A percentile compares a stretch with the other conserved stretches of the same genome.
Conservation (phyloP, 2,797 vertebrate genomes). For the Galagoides demidoff region DNA sequence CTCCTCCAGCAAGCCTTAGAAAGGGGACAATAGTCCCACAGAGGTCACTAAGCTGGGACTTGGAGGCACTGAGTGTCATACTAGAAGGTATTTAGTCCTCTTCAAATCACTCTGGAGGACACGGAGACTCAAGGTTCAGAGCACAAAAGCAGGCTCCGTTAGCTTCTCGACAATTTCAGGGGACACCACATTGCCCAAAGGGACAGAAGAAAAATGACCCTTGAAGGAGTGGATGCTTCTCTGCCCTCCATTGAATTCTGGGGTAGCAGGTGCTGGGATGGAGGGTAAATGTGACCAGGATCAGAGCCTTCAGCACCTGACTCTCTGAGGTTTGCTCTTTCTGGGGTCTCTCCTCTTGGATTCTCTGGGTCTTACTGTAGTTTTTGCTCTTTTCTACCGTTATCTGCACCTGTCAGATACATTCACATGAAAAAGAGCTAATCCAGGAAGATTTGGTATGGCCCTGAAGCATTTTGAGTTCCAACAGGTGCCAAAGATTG, state of each 20-base stretch:
- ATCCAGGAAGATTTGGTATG: background rate
- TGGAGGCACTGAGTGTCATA: accelerated
- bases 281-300: background rate
- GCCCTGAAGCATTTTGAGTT: background rate
- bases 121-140: background rate
- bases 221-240: too few species aligned
- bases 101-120: background rate
- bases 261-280: background rate
- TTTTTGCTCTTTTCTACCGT: background rate
- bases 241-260: too few species aligned
- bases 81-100: background rate
- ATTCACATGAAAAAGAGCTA: background rate
- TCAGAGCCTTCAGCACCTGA: background rate
- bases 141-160: background rate
- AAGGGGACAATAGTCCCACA: accelerated
- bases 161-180: background rate
- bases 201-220: background rate
- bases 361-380: background rate
- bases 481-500: background rate
- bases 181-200: background rate
- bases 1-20: background rate
- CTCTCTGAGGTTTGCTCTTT: background rate
- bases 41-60: background rate
- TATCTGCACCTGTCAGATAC: background rate
- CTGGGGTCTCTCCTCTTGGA: background rate